Percentiles rank a stretch among this genome's conserved stretches.
These are phyloP conservation scores for Eupithecia subfuscata DNA, from an alignment of 2,888 invertebrate genomes.

Conservation along the genomic window DNA sequence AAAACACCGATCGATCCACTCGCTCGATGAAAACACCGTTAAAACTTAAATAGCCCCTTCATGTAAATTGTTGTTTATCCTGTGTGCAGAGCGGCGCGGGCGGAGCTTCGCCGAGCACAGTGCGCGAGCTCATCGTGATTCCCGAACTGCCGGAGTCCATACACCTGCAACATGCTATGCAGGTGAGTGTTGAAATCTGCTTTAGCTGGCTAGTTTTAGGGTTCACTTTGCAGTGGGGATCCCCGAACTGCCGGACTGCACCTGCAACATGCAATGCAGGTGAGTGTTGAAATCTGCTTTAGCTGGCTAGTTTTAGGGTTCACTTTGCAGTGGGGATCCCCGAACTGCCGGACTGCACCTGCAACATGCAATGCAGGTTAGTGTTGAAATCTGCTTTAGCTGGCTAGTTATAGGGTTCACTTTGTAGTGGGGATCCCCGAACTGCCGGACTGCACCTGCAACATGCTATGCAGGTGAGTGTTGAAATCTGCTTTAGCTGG, in stretches of 20 bases:
- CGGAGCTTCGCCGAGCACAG: constrained; percentile 67
- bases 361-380: constrained; percentile 79
- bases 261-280: constrained; percentile 78
- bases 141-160: constrained; percentile 75
- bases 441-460: constrained; percentile 74
- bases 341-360: constrained; percentile 71
- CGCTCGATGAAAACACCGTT: not conserved
- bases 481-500: constrained; percentile 11
- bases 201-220: not conserved
- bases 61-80: not conserved
- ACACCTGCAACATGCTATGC: constrained; percentile 79
- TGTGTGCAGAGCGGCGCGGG: constrained; percentile 58
- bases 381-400: constrained; percentile 50
- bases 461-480: constrained; percentile 80
- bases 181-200: constrained; percentile 63
- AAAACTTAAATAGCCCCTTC: not conserved
- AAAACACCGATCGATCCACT: not conserved
- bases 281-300: constrained; percentile 59
- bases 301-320: not conserved
- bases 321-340: constrained; percentile 56
- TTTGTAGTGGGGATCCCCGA: constrained; percentile 63
- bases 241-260: constrained; percentile 73
- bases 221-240: constrained; percentile 46
- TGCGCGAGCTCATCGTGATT: constrained; percentile 79
- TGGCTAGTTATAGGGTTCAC: not conserved